A percentile compares a stretch with the other conserved stretches of the same genome.
Conservation (phyloP, 2,797 vertebrate genomes). For the Todus mexicanus region DNA sequence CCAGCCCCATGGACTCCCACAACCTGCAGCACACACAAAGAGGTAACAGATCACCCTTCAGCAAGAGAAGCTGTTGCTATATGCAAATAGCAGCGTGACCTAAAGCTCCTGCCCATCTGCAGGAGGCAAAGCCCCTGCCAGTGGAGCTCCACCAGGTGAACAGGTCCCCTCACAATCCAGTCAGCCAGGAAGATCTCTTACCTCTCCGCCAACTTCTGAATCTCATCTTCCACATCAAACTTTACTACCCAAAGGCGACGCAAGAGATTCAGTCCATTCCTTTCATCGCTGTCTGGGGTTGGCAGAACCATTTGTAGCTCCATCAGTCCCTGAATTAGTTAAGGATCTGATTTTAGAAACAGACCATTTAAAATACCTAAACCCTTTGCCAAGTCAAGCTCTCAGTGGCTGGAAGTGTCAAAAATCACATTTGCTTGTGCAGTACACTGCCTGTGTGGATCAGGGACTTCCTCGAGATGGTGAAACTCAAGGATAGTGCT, state of each 20-base stretch:
- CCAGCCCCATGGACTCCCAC: conserved; percentile 88
- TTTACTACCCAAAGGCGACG: conserved; percentile 93
- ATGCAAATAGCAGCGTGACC: not conserved
- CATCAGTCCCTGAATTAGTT: conserved; percentile 82
- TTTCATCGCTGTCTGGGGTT: conserved; percentile 85
- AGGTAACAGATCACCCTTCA: not conserved
- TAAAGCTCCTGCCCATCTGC: not conserved
- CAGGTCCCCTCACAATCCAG: not conserved
- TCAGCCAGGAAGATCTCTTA: conserved; percentile 52
- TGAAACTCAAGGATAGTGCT: not conserved
- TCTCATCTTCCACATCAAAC: conserved; percentile 92
- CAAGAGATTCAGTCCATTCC: conserved; percentile 86
- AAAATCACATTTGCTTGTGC: not conserved
- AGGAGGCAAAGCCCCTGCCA: not conserved
- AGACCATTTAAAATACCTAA: not conserved
- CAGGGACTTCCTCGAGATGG: not conserved
- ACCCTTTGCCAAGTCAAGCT: not conserved
- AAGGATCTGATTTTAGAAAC: not conserved
- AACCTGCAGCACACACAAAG: conserved; percentile 75
- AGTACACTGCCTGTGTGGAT: not conserved
- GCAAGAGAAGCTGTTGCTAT: not conserved
- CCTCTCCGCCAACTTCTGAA: conserved; percentile 85
- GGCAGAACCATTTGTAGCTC: conserved; percentile 93
- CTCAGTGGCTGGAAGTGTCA: not conserved
- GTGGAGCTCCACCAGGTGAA: accelerated